Conservation (phyloP, 2,888 invertebrate species). For the Drosophila parthenogenetica region DNA sequence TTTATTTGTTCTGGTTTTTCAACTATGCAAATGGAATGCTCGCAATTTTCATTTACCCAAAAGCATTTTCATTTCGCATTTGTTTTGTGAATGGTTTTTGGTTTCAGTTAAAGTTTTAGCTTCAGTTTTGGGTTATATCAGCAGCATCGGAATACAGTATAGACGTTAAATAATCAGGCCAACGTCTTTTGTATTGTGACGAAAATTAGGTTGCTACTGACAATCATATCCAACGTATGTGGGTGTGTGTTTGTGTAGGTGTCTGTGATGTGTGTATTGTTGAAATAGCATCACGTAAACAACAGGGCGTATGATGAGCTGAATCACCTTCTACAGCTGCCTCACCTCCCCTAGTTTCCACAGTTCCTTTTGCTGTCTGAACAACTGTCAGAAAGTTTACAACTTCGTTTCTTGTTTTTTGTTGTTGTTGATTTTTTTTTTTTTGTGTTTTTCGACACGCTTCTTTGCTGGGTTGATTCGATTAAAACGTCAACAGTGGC, state of each 20-base stretch:
- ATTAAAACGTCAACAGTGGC: conserved; percentile 76
- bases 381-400: conserved; percentile 69
- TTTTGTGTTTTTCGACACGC: conserved; percentile 52
- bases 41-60: conserved; percentile 50
- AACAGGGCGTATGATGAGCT: conserved; percentile 53
- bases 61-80: conserved; percentile 44
- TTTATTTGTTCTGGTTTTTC: neutral
- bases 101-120: neutral
- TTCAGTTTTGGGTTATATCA: neutral
- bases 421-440: neutral
- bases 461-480: conserved; percentile 70
- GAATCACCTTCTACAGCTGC: neutral
- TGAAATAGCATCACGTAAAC: conserved; percentile 55
- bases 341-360: neutral
- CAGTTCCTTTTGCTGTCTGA: neutral
- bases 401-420: conserved; percentile 55
- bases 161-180: conserved; percentile 25
- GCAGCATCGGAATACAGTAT: conserved; percentile 2
- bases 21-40: conserved; percentile 26
- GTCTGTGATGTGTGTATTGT: conserved; percentile 20
- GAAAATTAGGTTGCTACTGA: conserved; percentile 62
- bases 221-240: neutral
- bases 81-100: conserved; percentile 6
- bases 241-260: conserved; percentile 10
- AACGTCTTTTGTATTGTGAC: conserved; percentile 57